Evolutionary conservation across 2,888 invertebrate genomes (phyloP), one percentile per base, ranked within the genome.

Genomic region (Seira sanloemensis): DNA sequence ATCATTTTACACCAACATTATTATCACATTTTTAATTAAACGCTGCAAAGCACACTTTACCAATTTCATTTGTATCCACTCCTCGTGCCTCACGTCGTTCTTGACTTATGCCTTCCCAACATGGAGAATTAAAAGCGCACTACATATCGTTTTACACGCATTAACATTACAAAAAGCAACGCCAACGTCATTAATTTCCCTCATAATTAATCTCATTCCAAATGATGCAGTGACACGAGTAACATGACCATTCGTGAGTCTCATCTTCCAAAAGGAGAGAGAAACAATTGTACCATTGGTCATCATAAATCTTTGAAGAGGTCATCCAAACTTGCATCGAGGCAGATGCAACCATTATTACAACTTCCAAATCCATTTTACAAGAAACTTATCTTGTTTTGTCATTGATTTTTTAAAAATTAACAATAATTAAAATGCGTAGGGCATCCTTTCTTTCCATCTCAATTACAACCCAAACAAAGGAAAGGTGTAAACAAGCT

Each of bases 261-360:
- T 58, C 58, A 58, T 58, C 18, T 18, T 58, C 58, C 58, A 58
- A 58, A 58, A 16, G 5, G 58, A 58, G 58, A 58, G 58, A 58
- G 18, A 62, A 23, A 12, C 62, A 21, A 62, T 62, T 62, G 21
- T 62, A 62, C 12, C 37, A 62, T 23, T 16, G 19, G 62, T 83
- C 83, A 73, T 73, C 50, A 83, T 83, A 83, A 83, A 83, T 83
- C 65, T 27, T 46, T n/a, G 19, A 23, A 66, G 77, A 73, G 83
- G 83, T 83, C 83, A 73, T 21, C 21, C 62, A 62, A 5, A 37
- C 7, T 37, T 37, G 5, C 5, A 37, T 37, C 12, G 23, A 72
- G 50, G 24, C 27, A 19, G 37, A 21, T n/a, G 23, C 71, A 71
- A 71, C n/a, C n/a, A n/a, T n/a, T n/a, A n/a, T n/a, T n/a, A n/a